Conservation (phyloP, 2,888 invertebrate species). For the Acleris literana region DNA sequence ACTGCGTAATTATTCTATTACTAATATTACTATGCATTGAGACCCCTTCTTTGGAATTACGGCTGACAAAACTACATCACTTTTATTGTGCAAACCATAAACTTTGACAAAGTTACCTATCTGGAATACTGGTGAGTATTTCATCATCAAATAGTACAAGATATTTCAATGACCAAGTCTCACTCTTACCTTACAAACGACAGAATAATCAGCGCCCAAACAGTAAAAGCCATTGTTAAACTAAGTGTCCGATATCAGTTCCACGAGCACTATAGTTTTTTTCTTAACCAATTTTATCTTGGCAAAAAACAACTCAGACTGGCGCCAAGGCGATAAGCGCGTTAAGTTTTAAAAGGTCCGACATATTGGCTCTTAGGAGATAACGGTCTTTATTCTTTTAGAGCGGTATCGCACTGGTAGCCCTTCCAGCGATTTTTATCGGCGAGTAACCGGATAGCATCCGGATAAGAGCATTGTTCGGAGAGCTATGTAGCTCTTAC, state of each 20-base stretch:
- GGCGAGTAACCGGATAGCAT: conserved; percentile 48
- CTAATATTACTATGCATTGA: no score
- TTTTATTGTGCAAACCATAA: no score
- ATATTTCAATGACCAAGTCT: neutral
- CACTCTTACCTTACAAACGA: neutral
- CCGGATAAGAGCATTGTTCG: conserved; percentile 19
- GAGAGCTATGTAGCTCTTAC: conserved; percentile 18
- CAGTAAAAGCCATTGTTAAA: conserved; percentile 19
- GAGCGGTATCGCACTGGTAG: conserved; percentile 54
- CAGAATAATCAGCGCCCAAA: conserved; percentile 4
- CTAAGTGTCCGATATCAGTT: conserved; percentile 29
- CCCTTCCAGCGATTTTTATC: conserved; percentile 61
- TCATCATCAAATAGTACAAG: no score
- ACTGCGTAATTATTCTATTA: no score
- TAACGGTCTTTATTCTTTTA: conserved; percentile 56
- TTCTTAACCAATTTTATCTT: conserved; percentile 40
- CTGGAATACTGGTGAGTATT: no score
- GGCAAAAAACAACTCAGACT: conserved; percentile 55
- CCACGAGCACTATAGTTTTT: conserved; percentile 25
- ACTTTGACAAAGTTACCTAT: no score
- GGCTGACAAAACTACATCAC: no score
- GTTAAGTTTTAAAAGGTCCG: conserved; percentile 49
- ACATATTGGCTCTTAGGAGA: conserved; percentile 54
- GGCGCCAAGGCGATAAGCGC: conserved; percentile 64
- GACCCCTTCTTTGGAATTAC: no score